Conservation (phyloP, 1,140 invertebrate genomes). For the Platyura marginata region DNA sequence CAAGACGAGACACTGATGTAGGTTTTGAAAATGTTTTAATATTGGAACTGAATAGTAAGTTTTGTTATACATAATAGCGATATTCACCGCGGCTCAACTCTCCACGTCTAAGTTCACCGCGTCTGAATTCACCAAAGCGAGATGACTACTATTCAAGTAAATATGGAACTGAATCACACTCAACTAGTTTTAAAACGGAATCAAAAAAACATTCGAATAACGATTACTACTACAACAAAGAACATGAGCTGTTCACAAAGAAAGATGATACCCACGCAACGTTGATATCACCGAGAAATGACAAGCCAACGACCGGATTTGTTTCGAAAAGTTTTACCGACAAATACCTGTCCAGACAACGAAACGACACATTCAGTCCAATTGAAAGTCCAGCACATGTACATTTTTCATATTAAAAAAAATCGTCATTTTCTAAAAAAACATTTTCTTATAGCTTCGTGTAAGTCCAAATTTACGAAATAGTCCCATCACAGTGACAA, state of each 20-base stretch:
- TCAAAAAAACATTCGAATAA: slow-evolving; percentile 15
- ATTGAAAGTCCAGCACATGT: slow-evolving; percentile 3
- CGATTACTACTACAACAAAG: slow-evolving; percentile 25
- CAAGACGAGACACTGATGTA: slow-evolving; percentile 15
- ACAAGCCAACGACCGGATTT: not conserved
- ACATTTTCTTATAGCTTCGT: slow-evolving; percentile 12
- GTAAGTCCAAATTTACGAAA: slow-evolving; percentile 17
- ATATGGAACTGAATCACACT: not conserved
- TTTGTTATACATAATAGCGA: not conserved
- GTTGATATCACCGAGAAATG: not conserved
- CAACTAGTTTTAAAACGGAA: slow-evolving; percentile 16
- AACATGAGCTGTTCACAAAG: slow-evolving; percentile 18
- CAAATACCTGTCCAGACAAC: slow-evolving; percentile 6
- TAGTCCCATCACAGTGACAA: slow-evolving; percentile 23
- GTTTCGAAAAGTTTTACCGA: not conserved
- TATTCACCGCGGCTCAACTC: too few species aligned
- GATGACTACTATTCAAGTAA: not conserved
- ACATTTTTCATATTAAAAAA: not conserved
- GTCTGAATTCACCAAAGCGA: slow-evolving; percentile 1
- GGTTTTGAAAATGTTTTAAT: too few species aligned
- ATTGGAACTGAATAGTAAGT: too few species aligned
- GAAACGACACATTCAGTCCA: slow-evolving; percentile 13
- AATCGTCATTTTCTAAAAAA: not conserved
- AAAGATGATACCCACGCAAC: slow-evolving; percentile 7
- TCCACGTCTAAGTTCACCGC: slow-evolving; percentile 2